A percentile compares a stretch with the other conserved stretches of the same genome.
phyloP scores from a whole-genome alignment of 2,888 invertebrate species.

The Acrobasis repandana region DNA sequence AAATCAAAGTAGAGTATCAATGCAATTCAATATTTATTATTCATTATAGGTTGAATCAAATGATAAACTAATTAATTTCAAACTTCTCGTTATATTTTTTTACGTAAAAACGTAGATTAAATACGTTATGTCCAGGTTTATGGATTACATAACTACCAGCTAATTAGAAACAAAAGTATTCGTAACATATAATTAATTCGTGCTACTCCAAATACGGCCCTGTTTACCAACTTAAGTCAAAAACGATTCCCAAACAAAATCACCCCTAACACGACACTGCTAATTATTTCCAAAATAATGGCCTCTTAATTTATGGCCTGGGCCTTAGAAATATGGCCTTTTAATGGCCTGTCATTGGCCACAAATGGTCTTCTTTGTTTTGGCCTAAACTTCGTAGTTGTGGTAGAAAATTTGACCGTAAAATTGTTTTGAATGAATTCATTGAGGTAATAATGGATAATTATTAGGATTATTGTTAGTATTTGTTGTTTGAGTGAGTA shows the following conservation, averaged over 20 bases:
- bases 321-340: constrained; percentile 33
- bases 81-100: too few species aligned
- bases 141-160: background rate
- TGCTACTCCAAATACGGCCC: constrained; percentile 22
- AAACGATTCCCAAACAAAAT: constrained; percentile 30
- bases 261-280: constrained; percentile 35
- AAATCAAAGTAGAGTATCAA: too few species aligned
- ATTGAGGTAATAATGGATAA: constrained; percentile 5
- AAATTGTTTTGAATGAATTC: constrained; percentile 27
- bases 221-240: constrained; percentile 23
- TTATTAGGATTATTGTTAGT: constrained; percentile 3
- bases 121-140: too few species aligned
- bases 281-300: constrained; percentile 39
- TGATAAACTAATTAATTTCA: too few species aligned
- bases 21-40: too few species aligned
- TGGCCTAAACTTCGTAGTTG: constrained; percentile 24
- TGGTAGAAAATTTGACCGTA: constrained; percentile 27
- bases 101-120: too few species aligned
- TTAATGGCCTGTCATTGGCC: constrained; percentile 39
- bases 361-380: constrained; percentile 36
- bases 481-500: background rate
- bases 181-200: background rate
- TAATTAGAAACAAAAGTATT: background rate
- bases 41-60: too few species aligned
- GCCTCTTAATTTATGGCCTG: constrained; percentile 34